Evolutionary conservation across 2,888 invertebrate species (phyloP).

Genomic region (Oxyteleia sp.): DNA sequence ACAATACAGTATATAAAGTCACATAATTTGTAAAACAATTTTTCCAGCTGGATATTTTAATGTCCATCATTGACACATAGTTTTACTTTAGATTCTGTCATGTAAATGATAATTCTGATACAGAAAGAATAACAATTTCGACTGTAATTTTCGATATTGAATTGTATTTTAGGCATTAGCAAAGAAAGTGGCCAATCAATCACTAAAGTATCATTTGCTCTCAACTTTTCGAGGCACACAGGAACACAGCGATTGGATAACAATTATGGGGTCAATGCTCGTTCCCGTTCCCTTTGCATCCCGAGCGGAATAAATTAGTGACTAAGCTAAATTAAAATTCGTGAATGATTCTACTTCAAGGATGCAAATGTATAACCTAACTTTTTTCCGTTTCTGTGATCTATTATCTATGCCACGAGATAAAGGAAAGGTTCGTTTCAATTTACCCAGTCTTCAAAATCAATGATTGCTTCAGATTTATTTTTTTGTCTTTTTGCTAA

Average conservation of each 20-base stretch:
- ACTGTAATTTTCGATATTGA: neutral
- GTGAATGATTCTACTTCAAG: conserved; percentile 27
- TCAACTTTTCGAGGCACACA: conserved; percentile 6
- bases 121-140: neutral
- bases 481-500: no score
- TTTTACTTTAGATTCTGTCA: no score
- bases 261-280: conserved; percentile 36
- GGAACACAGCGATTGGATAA: conserved; percentile 24
- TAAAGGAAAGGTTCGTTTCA: neutral
- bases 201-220: neutral
- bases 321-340: conserved; percentile 51
- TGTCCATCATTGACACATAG: no score
- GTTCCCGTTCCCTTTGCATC: conserved; percentile 35
- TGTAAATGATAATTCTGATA: neutral
- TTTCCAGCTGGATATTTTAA: no score
- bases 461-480: no score
- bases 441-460: conserved; percentile 11
- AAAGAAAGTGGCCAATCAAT: neutral
- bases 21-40: no score
- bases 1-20: no score
- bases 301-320: conserved; percentile 42
- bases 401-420: conserved; percentile 12
- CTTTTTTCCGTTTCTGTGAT: conserved; percentile 25
- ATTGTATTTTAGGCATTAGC: neutral
- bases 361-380: conserved; percentile 22